Percentiles rank a stretch among this genome's conserved stretches.
Evolutionary conservation across 1,140 invertebrate species (phyloP).

Genomic region (Anoplolepis gracilipes): DNA sequence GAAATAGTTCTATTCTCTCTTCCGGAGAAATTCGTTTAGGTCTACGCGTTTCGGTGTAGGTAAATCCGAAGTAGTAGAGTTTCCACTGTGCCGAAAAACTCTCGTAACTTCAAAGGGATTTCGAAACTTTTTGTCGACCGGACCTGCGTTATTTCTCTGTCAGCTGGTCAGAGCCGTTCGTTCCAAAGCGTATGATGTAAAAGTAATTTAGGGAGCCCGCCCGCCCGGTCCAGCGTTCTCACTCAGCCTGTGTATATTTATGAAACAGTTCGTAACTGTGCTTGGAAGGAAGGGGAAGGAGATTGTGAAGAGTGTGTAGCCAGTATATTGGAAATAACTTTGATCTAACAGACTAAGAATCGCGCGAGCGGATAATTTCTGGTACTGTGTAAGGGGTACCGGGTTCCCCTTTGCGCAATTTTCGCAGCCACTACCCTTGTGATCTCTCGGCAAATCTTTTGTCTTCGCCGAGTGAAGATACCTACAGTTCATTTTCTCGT

Average conservation of each 20-base stretch:
- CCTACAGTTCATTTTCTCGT: neutral
- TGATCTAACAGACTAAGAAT: constrained; percentile 45
- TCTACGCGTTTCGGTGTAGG: constrained; percentile 37
- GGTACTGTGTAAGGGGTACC: too few relatives aligned
- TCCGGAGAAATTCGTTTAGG: constrained; percentile 46
- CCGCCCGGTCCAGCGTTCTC: neutral
- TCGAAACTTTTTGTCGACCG: constrained; percentile 59
- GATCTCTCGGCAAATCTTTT: constrained; percentile 41
- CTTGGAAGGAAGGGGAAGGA: neutral
- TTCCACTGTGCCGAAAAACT: constrained; percentile 48
- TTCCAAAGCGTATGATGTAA: constrained; percentile 55
- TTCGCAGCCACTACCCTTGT: neutral
- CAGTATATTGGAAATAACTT: constrained; percentile 58
- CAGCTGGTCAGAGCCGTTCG: constrained; percentile 44
- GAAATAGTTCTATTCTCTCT: neutral
- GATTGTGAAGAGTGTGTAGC: neutral
- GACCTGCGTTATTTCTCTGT: constrained; percentile 55
- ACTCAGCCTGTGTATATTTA: constrained; percentile 54
- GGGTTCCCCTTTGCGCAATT: constrained; percentile 26
- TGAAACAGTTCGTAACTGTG: constrained; percentile 44
- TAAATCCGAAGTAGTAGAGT: constrained; percentile 33
- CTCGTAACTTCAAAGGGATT: constrained; percentile 59
- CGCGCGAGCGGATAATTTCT: constrained; percentile 32
- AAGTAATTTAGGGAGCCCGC: constrained; percentile 56
- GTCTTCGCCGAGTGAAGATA: constrained; percentile 3